Evolutionary conservation across 30 jellyfish, hydroid and myxozoan genomes (phyloP), one percentile per base, ranked within the genome.

Genomic region (Phacellophora camtschatica): DNA sequence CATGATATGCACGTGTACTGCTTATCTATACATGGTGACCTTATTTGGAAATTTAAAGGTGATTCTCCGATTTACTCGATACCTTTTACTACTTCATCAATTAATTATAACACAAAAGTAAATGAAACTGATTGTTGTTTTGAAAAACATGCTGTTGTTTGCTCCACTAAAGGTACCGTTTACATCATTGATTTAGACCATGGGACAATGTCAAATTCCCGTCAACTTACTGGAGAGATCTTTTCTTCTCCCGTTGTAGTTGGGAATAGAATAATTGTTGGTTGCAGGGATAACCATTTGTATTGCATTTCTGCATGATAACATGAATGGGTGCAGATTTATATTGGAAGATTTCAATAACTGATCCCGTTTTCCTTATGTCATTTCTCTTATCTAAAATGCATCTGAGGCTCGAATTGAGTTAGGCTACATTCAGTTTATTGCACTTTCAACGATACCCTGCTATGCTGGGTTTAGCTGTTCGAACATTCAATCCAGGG

Each of bases 271-370:
- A 25, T 83, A 50, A 43, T 90, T 0, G 91, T 90, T 51, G 98
- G 98, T 27, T 90, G 96, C 62, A 85, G 98, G 30, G 96, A 90
- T 66, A 68, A 90, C 59, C 16, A 70, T 84, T 73, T 90, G 10
- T 90, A 84, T 37, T 83, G 88, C 45, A n/a, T 90, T 12, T 32
- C 33, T 8, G 57, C 61, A 4, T 48, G 7, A 39, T 55, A 66
- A 4, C 9, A 43, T 15, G 13, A 5, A 18, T 3, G 4, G 15
- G 28, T 27, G 42, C 13, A 19, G 23, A 49, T 3, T 16, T 16
- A 3, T 3, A 30, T 16, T 16, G 64, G 4, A 12, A 49, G 23
- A 49, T 49, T 27, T 12, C 18, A 12, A 16, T 30, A 49, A 3
- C 18, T 6, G 23, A 12, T 30, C 18, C 64, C 23, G 18, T 27